Evolutionary conservation across 2,797 vertebrate genomes (phyloP).

Genomic region (Bucorvus abyssinicus): DNA sequence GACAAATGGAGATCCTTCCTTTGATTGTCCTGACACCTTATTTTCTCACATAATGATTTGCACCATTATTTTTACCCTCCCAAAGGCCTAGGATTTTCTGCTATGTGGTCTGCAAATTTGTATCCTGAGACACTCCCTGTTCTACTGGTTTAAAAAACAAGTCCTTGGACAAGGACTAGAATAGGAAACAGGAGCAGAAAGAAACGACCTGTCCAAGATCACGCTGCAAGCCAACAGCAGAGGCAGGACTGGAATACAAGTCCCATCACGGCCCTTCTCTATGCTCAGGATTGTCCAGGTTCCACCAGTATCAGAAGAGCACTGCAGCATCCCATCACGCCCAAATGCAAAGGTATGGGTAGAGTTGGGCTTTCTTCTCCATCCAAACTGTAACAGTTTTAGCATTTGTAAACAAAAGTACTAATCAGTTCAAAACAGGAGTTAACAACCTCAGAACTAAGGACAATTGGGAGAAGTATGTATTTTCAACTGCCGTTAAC

Average conservation of each 20-base stretch:
- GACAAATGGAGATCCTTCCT: background rate
- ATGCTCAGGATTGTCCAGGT: background rate
- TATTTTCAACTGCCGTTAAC: background rate
- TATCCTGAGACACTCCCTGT: background rate
- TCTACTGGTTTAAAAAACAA: background rate
- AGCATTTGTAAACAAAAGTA: background rate
- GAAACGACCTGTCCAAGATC: background rate
- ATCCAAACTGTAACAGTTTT: background rate
- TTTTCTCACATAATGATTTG: background rate
- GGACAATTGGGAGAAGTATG: background rate
- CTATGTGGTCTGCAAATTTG: background rate
- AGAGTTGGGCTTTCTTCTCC: background rate
- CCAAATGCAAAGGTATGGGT: background rate
- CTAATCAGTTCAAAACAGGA: background rate
- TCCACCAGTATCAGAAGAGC: background rate
- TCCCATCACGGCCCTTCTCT: background rate
- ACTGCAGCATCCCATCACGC: fast-evolving
- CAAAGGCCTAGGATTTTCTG: background rate
- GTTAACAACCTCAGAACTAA: background rate
- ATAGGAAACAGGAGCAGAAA: background rate
- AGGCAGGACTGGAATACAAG: background rate
- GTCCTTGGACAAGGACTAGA: background rate
- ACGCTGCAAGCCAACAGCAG: background rate
- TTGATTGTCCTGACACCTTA: background rate
- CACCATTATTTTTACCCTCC: background rate